phyloP scores from a whole-genome alignment of 2,797 vertebrate genomes.

The Alosa sapidissima region DNA sequence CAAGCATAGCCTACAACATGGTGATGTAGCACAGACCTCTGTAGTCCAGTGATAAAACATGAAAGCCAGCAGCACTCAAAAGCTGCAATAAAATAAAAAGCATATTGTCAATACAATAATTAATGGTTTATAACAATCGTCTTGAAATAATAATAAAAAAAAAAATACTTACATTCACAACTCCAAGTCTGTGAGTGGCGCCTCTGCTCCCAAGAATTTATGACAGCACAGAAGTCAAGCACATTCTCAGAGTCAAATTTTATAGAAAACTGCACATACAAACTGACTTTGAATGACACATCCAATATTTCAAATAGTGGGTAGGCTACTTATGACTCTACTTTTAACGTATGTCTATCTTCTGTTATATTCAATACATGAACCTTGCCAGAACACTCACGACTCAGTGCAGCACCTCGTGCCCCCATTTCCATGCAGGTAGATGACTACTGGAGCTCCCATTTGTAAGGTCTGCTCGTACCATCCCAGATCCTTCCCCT shows the following conservation, averaged over 20 bases:
- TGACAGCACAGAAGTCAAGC: conserved; percentile 14
- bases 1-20: background rate
- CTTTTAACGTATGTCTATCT: too few species aligned
- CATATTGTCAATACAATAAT: background rate
- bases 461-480: conserved; percentile 76
- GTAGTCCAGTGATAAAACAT: conserved; percentile 86
- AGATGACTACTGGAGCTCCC: conserved; percentile 81
- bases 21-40: conserved; percentile 78
- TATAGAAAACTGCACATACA: too few species aligned
- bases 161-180: conserved; percentile 76
- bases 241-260: conserved; percentile 28
- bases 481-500: conserved; percentile 77
- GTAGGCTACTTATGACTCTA: too few species aligned
- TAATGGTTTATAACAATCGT: background rate
- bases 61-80: conserved; percentile 84
- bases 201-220: conserved; percentile 70
- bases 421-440: conserved; percentile 82
- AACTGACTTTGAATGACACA: background rate
- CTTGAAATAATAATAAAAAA: background rate
- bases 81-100: conserved; percentile 64
- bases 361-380: conserved; percentile 23
- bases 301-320: too few species aligned
- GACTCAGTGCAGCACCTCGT: conserved; percentile 72
- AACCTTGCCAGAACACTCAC: too few species aligned
- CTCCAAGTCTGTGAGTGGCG: conserved; percentile 72